Base-by-base conservation (phyloP, 1,140 invertebrate species). In the Mactra quadrangularis region DNA sequence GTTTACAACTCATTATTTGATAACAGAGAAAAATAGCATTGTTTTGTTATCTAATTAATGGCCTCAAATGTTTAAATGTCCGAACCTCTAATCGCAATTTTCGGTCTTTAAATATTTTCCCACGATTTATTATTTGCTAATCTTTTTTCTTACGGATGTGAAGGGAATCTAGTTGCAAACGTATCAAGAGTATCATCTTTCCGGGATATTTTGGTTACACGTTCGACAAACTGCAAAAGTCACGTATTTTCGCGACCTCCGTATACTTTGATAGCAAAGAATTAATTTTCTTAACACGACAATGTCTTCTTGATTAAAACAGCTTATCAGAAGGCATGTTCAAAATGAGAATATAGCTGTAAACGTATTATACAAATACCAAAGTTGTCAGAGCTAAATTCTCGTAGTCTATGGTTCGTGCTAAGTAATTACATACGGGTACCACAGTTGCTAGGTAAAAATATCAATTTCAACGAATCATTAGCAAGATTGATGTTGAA, bases 401-500 rank as follows among this genome's bases (percentile, higher is more conserved):
- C 59, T 64, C 19, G 38, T 17, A 29, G 13, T n/a, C 22, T 17
- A 35, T 27, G 55, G 35, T 57, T 31, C 13, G 72, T 22, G 55
- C 33, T 29, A 15, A 45, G 74, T 60, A 60, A 76, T 76, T 62
- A 62, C 59, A 62, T 50, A 76, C 55, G 45, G 33, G 57, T 47
- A 31, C 59, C 55, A 25, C 19, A 22, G 74, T 76, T 76, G 74
- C 38, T 60, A n/a, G 35, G 74, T 22, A 35, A 64, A 19, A 3
- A n/a, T 55, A 60, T 76, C 59, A 76, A 78, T 78, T 57, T 68
- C n/a, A 45, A 13, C 33, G 76, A 57, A 55, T 78, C 76, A 45
- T 68, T 71, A 81, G 35, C 60, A 66, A 71, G 66, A 70, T 81
- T 81, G 70, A 81, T 81, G 29, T 70, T 25, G n/a, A 81, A 81